phyloP scores from a whole-genome alignment of 2,113 vertebrate species.

The Ptychochromis oligacanthus region DNA sequence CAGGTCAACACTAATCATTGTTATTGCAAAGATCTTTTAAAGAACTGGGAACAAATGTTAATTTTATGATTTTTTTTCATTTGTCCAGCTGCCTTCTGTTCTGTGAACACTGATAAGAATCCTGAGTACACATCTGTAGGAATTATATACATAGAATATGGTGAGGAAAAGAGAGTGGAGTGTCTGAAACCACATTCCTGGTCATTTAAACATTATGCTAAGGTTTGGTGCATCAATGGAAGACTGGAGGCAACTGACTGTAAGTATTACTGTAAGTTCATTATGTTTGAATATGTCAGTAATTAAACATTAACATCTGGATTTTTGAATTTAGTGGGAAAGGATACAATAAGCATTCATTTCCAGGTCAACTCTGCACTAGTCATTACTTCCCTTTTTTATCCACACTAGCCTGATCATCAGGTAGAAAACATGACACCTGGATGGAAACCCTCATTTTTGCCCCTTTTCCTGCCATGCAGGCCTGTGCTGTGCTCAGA shows the following conservation, averaged over 20 bases:
- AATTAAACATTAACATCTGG: background rate
- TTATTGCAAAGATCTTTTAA: too few species aligned
- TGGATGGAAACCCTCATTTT: too few species aligned
- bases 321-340: too few species aligned
- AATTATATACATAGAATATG: background rate
- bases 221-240: accelerated
- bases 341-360: too few species aligned
- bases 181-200: accelerated
- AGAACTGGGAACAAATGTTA: background rate
- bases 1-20: too few species aligned
- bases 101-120: accelerated
- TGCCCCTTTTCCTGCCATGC: too few species aligned
- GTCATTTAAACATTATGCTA: accelerated
- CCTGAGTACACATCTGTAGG: accelerated
- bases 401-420: too few species aligned
- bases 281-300: background rate
- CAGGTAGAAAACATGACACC: too few species aligned
- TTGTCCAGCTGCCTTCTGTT: conserved; percentile 27
- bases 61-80: background rate
- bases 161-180: accelerated
- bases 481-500: too few species aligned
- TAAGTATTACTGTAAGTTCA: conserved; percentile 25
- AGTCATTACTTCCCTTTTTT: too few species aligned
- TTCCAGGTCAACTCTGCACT: too few species aligned
- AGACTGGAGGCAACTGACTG: accelerated